Conservation (phyloP, 92 coral and sea anemone species). For the Epizoanthus ramosus region DNA sequence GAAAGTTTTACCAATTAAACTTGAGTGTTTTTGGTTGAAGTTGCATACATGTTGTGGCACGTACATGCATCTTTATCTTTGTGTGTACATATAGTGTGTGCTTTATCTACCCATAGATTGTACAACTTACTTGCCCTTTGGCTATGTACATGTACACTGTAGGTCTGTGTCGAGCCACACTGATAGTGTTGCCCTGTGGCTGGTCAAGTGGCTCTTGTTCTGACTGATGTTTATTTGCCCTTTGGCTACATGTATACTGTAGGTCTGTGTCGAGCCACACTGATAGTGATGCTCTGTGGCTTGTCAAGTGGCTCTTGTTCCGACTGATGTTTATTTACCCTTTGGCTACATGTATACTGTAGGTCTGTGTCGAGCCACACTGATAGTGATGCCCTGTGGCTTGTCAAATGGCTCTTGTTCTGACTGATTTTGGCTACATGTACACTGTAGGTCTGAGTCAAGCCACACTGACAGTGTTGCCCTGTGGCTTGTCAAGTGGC, state of each 20-base stretch:
- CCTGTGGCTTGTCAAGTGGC: constrained; percentile 86
- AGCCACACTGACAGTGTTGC: constrained; percentile 63
- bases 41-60: background rate
- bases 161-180: too few relatives aligned
- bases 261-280: constrained; percentile 52
- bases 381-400: constrained; percentile 71
- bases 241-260: background rate
- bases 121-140: too few relatives aligned
- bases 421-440: constrained; percentile 51
- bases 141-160: too few relatives aligned
- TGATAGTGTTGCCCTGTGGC: too few relatives aligned
- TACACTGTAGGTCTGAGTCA: constrained; percentile 26
- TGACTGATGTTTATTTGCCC: too few relatives aligned
- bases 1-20: too few relatives aligned
- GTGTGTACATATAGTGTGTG: too few relatives aligned
- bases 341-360: background rate
- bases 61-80: background rate
- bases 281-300: constrained; percentile 71
- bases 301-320: constrained; percentile 82
- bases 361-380: constrained; percentile 52
- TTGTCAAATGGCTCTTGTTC: constrained; percentile 82
- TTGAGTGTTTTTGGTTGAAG: too few relatives aligned
- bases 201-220: too few relatives aligned
- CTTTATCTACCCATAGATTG: too few relatives aligned
- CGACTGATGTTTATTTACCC: constrained; percentile 83